Base-by-base conservation (phyloP, 2,113 vertebrate species). In the Cephalopholis sonnerati region DNA sequence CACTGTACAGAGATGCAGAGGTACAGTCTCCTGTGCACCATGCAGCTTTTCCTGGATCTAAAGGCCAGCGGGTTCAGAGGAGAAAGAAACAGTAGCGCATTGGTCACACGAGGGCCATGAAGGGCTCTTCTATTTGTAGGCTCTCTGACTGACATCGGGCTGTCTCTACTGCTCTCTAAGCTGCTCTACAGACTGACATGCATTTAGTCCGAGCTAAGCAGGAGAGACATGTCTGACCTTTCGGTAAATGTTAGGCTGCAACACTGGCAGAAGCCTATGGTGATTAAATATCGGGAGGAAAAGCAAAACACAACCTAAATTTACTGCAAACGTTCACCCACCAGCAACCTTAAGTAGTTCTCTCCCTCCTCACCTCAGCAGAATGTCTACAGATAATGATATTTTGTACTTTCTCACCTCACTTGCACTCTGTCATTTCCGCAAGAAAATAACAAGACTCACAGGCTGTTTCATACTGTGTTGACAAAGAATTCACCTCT, bases 201-300 rank as follows among this genome's bases (percentile, higher is more conserved):
- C 55, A 77, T 89, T 91, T 88, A 85, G 82, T 78, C 44, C 48
- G 22, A 32, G 59, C 77, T 87, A 89, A 92, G 74, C 84, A 78
- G 79, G 55, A 66, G 63, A 87, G 90, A 92, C 88, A 65, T 7
- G 63, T 59, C 76, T 93, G 91, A 93, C 93, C 90, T 93, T 94
- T 92, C 0, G 22, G 61, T 51, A 91, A 91, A 92, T 90, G 84
- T 89, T 82, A 87, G 65, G 69, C 77, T 74, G 77, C 84, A 79
- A 70, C 64, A 5, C 44, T 58, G 70, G 61, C 79, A 66, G 74
- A 54, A 46, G 77, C 73, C 75, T 73, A 25, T 55, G 74, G 65
- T 82, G 86, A 85, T 89, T 89, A 87, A 86, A 89, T 59, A 86
- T 73, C 70, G 58, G 41, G 18, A 76, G 7, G 15, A 68, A 75